Conservation (phyloP, 1,140 invertebrate genomes). For the Archivesica marissinica region DNA sequence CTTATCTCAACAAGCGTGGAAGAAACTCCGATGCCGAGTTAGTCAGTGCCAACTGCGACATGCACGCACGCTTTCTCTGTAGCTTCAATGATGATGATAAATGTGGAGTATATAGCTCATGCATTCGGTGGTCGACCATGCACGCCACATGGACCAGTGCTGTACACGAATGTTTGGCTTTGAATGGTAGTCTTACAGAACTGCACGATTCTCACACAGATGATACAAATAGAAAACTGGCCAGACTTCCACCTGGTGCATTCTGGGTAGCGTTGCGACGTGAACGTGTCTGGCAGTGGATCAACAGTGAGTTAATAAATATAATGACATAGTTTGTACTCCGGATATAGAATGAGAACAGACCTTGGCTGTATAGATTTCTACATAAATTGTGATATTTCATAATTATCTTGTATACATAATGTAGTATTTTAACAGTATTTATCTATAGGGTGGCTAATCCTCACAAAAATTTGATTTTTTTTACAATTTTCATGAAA, state of each 20-base stretch:
- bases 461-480: too few species aligned
- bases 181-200: not conserved
- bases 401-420: too few species aligned
- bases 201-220: not conserved
- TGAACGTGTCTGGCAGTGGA: constrained; percentile 31
- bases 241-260: constrained; percentile 18
- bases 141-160: constrained; percentile 45
- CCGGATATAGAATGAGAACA: not conserved
- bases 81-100: constrained; percentile 19
- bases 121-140: constrained; percentile 31
- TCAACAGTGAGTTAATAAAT: constrained; percentile 11
- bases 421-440: too few species aligned
- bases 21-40: constrained; percentile 2
- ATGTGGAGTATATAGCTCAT: constrained; percentile 30
- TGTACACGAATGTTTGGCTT: not conserved
- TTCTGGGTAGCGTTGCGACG: constrained; percentile 49
- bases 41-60: constrained; percentile 28
- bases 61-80: constrained; percentile 43
- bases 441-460: too few species aligned
- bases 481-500: too few species aligned
- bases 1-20: not conserved
- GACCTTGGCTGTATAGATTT: not conserved
- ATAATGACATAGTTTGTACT: not conserved
- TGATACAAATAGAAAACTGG: not conserved
- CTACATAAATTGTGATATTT: too few species aligned